Evolutionary conservation across 2,113 vertebrate genomes (phyloP), one percentile per base, ranked within the genome.

Genomic region (Ammodytes dubius): DNA sequence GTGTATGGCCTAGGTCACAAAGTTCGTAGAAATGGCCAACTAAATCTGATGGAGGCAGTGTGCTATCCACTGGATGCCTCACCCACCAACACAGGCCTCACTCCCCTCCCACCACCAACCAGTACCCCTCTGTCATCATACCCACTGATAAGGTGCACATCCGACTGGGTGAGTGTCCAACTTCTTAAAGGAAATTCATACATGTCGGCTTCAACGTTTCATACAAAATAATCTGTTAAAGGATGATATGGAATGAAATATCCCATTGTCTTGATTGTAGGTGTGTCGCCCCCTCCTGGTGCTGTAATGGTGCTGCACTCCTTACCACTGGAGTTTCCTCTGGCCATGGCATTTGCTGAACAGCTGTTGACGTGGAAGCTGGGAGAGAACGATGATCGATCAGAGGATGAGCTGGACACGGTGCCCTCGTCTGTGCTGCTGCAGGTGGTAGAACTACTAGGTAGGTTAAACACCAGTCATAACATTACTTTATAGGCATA

Each of bases 11-110:
- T 98, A 0, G 98, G 98, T 14, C 97, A 99, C 91, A 99, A 99
- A 87, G 97, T 99, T 14, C 97, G 97, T 79, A 92, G 97, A 42
- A 99, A 97, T 0, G 98, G 98, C 14, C 98, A 99, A 89, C 88
- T 99, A 3, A 99, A 98, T 94, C 95, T 99, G 37, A 98, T 97
- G 4, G 98, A 99, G 91, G 96, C 98, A 0, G 94, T 97, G 58
- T 99, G 98, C 81, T 99, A 97, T 79, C 98, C 98, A 0, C 94
- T 98, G 64, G 97, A 99, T 1, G 98, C 98, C 1, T 99, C 98
- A 13, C 98, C 98, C 0, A 97, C 97, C 90, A 99, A 99, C 93
- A 99, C 98, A 0, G 98, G 98, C 89, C 96, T 99, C 6, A 99
- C 97, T 0, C 98, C 96, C 98, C 98, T 6, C 98, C 98, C 54